Conservation (phyloP, 2,113 vertebrate genomes). For the Mormyrus iriodes region DNA sequence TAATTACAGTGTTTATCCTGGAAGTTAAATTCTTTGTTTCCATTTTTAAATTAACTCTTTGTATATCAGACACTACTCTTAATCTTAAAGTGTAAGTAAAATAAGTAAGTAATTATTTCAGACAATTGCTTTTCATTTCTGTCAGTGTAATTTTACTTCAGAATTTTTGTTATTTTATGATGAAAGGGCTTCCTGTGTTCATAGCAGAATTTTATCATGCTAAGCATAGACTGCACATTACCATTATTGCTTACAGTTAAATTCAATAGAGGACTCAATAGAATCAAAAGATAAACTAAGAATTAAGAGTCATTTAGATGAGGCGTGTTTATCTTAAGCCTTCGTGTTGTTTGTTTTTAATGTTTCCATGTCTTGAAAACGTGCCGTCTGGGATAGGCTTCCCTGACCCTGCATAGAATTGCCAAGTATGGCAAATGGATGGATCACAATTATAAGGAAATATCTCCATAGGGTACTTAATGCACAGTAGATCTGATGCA, state of each 20-base stretch:
- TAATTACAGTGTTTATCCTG: background rate
- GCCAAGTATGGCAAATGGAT: background rate
- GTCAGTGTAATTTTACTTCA: background rate
- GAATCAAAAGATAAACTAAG: background rate
- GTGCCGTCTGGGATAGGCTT: background rate
- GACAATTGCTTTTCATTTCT: background rate
- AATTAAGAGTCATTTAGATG: background rate
- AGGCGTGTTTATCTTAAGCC: background rate
- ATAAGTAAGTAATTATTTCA: background rate
- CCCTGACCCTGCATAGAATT: background rate
- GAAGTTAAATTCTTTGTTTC: background rate
- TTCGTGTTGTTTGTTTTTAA: background rate
- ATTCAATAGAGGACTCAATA: background rate
- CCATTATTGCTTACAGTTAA: background rate
- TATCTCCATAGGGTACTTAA: background rate
- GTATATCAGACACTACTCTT: background rate
- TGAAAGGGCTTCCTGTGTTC: background rate
- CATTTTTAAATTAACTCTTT: background rate
- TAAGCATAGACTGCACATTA: background rate
- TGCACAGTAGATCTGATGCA: background rate
- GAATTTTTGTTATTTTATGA: background rate
- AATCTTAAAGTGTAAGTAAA: background rate
- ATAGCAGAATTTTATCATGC: background rate
- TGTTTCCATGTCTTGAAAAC: background rate
- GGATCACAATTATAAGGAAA: background rate